Evolutionary conservation across 2,888 invertebrate genomes (phyloP), one percentile per base, ranked within the genome.

Genomic region (Cloeon dipterum): DNA sequence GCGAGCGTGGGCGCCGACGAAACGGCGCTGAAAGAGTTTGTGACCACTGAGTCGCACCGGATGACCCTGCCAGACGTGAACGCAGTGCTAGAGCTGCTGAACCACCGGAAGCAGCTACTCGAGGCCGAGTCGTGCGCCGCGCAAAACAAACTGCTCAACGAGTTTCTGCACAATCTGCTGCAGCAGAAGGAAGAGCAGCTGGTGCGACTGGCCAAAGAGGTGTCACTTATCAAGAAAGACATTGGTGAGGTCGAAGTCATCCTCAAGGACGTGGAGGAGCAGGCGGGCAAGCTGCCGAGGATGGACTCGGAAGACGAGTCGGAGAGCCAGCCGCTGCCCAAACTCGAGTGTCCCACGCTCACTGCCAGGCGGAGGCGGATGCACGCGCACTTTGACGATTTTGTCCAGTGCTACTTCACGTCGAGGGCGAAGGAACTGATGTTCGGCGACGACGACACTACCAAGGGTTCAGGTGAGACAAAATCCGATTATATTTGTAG

Each of bases 351-450:
- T 26, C 56, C 61, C 1, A 67, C 72, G 1, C 56, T 82, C 20
- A 70, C 76, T 1, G 61, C 71, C 17, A 59, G 82, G 19, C 66
- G 79, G 50, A 63, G 75, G 40, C 62, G 82, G 13, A 74, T 89
- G 65, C 71, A 76, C 47, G 71, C 74, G 4, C 85, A 89, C 59
- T 86, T 86, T 55, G 82, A 85, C 41, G 88, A 88, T 55, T 75
- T 89, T 51, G 78, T 82, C 33, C 70, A 81, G 52, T 81, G 82
- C 46, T 89, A 89, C 56, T 78, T 88, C 52, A 68, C 72, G 3
- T 70, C 74, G 32, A 66, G 85, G 35, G 69, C 74, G 2, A 73
- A 74, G 52, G 76, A 77, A 49, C 52, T 79, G 26, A 66, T 72
- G 50, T 74, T 79, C 51, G 65, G 64, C 1, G 52, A 45, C 37